phyloP scores from a whole-genome alignment of 2,113 vertebrate species.

The Phoxinus phoxinus region DNA sequence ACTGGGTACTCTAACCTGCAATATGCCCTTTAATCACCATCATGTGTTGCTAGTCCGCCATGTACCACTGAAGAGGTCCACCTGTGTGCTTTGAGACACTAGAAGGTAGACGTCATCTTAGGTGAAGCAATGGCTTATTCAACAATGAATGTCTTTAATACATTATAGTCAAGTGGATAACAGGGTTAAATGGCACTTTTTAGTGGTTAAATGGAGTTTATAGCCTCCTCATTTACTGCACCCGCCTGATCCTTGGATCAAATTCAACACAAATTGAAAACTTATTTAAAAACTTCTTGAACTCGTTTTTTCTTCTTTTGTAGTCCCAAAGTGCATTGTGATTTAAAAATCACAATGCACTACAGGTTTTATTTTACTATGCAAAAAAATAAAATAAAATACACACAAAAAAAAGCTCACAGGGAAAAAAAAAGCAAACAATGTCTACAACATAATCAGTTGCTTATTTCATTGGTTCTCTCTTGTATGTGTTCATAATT shows the following conservation, averaged over 20 bases:
- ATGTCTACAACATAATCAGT: no score
- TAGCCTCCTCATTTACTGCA: background rate
- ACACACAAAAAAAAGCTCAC: no score
- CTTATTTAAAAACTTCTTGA: background rate
- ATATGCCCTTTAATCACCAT: no score
- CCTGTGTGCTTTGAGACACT: background rate
- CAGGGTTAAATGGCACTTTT: background rate
- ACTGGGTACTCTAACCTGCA: no score
- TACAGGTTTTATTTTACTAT: no score
- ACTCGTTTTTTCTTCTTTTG: background rate
- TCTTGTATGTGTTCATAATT: no score
- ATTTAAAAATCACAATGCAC: background rate
- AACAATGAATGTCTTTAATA: conserved; percentile 10
- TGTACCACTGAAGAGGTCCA: conserved; percentile 9
- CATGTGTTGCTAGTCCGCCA: conserved; percentile 19
- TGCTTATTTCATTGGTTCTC: no score
- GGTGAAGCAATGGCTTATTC: conserved; percentile 6
- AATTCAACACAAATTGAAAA: background rate
- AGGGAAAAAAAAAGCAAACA: no score
- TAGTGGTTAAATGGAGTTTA: no score
- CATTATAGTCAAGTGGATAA: conserved; percentile 17
- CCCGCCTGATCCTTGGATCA: background rate
- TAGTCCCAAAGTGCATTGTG: background rate
- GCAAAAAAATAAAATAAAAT: no score
- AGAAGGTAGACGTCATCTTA: conserved; percentile 3